Evolutionary conservation across 2,888 invertebrate species (phyloP), one percentile per base, ranked within the genome.

Genomic region (Micoletzkya japonica): DNA sequence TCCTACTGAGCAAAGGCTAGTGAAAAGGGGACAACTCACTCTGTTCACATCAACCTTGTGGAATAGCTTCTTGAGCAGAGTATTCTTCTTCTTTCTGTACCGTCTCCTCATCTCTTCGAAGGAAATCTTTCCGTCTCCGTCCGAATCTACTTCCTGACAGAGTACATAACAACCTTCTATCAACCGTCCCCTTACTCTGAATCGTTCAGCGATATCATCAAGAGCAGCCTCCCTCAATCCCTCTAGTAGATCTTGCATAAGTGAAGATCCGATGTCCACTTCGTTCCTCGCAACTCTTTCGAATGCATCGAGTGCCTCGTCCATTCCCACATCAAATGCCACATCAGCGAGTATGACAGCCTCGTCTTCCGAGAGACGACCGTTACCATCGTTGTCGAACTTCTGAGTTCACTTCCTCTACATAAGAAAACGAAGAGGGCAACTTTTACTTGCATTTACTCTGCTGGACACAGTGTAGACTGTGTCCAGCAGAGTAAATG

Each of bases 241-340:
- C 57, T 67, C 67, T 28, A 57, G 39, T 3, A 67, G 57, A 28
- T 57, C 67, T 26, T 67, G 56, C 67, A 67, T 67, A 28, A 57
- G 39, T 10, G 57, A 56, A 6, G 30, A 32, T 2, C 67, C 57
- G 39, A 67, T 67, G 37, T 67, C 67, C 32, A 17, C 17, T 32
- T 58, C 30, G 24, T 26, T 26, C n/a, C 58, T 10, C 14, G 30
- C 30, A 7, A 58, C 1, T 50, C 39, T 39, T 44, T 57, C 67
- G 44, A 67, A 67, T 37, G 67, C 56, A 57, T 67, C 67, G 17
- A 67, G 34, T 28, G 67, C 67, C 4, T 67, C 67, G 4, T 67
- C 67, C 28, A 57, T 67, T 26, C 67, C 67, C 34, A 67, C 67
- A 44, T 67, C 67, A 24, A 57, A 67, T 14, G 32, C 56, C 34